phyloP scores from a whole-genome alignment of 2,113 vertebrate species.

The Geococcyx californianus region DNA sequence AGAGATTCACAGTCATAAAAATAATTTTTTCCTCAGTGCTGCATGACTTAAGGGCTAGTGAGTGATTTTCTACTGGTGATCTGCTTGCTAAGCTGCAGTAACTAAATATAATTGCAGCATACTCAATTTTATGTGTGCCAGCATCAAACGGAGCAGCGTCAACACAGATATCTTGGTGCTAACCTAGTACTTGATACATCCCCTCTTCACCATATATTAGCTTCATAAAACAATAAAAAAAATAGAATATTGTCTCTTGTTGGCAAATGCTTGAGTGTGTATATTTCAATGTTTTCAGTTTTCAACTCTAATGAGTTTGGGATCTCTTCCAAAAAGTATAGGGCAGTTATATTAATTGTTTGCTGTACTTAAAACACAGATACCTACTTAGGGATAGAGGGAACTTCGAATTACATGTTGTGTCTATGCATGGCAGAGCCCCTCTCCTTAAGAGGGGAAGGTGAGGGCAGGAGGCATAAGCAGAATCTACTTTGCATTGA shows the following conservation, averaged over 20 bases:
- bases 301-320: not conserved
- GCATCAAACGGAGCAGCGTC: not conserved
- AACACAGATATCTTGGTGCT: not conserved
- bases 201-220: not conserved
- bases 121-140: not conserved
- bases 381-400: not conserved
- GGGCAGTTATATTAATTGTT: not conserved
- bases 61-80: not conserved
- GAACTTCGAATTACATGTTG: not conserved
- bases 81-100: not conserved
- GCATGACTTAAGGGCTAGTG: not conserved
- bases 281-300: not conserved
- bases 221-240: not conserved
- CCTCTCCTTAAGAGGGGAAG: not conserved
- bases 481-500: not conserved
- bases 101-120: not conserved
- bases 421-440: accelerated
- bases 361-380: not conserved
- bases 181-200: not conserved
- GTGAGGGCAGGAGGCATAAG: not conserved
- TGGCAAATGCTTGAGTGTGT: not conserved
- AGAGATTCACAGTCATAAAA: not conserved
- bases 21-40: not conserved
- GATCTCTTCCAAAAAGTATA: not conserved
- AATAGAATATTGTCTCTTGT: not conserved